Percentiles rank a stretch among this genome's conserved stretches.
These are phyloP conservation scores for Sceloporus undulatus DNA, from an alignment of 2,113 vertebrate species.

Conservation along the genomic window DNA sequence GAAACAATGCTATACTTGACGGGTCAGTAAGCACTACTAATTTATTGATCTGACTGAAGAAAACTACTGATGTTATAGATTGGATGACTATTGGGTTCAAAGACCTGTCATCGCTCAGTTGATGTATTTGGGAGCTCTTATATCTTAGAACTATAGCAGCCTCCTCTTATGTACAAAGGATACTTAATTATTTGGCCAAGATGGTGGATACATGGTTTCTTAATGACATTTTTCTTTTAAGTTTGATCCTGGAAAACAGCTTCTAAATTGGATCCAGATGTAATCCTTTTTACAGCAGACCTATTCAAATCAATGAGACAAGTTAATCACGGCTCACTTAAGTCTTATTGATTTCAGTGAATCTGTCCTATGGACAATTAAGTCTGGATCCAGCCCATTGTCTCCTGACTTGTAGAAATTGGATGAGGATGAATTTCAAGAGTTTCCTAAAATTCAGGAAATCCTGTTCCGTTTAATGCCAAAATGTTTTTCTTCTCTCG, in stretches of 20 bases:
- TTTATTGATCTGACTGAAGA: too few relatives aligned
- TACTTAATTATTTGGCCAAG: not conserved
- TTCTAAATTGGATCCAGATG: not conserved
- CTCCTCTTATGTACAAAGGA: not conserved
- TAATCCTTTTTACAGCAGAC: not conserved
- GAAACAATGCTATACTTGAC: too few relatives aligned
- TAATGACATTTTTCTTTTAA: not conserved
- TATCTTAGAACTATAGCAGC: not conserved
- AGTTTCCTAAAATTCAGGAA: not conserved
- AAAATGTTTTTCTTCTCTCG: not conserved
- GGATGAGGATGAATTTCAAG: not conserved
- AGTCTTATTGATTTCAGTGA: not conserved
- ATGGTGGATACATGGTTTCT: not conserved
- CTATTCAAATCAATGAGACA: not conserved
- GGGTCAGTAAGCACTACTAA: too few relatives aligned
- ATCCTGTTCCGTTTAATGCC: rapidly evolving
- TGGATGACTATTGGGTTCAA: not conserved
- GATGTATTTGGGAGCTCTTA: not conserved
- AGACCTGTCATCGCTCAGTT: not conserved
- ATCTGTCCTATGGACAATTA: not conserved
- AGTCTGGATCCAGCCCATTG: not conserved
- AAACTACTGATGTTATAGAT: too few relatives aligned
- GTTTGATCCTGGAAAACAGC: not conserved
- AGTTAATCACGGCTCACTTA: not conserved
- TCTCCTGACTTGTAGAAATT: not conserved